Base-by-base conservation (phyloP, 2,797 vertebrate genomes). In the Sebastiscus tertius region DNA sequence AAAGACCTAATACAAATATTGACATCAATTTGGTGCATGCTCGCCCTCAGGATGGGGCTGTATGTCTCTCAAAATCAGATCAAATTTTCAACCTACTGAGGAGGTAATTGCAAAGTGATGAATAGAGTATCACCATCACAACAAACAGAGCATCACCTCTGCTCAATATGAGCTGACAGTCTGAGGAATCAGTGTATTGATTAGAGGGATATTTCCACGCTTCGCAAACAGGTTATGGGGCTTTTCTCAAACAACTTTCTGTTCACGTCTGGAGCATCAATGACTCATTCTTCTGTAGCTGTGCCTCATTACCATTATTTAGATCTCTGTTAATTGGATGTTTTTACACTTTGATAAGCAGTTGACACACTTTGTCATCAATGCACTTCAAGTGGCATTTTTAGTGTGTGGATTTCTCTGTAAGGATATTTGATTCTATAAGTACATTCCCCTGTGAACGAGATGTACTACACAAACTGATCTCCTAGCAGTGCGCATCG, bases 141-240 rank as follows among this genome's bases (percentile, higher is more conserved):
- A 78, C 16, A 71, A 84, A 49, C 6, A 29, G 18, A 66, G 63
- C 42, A 36, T 67, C 49, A 11, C 36, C 22, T 82, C 66, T 39
- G 60, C 75, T 76, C 22, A 72, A 61, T 71, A 64, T 31, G 4
- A 70, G n/a, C 34, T 4, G 46, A 24, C 29, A 31, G 56, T 11
- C 29, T 64, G 24, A 12, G 27, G 34, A 80, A 77, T 71, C 71
- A 46, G 39, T n/a, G 11, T 27, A 75, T 75, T 73, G 83, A 83
- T 69, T 68, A 29, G 4, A 54, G 61, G 18, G 49, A 55, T 67
- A 72, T 22, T 64, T 75, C 34, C 24, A 54, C 0, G 0, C 27
- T 55, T 62, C 10, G 22, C 10, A 55, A 12, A 27, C 24, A 55
- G n/a, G 22, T 71, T 42, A 24, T 14, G 14, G 20, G 11, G n/a